Evolutionary conservation across 2,888 invertebrate genomes (phyloP), one percentile per base, ranked within the genome.

Genomic region (Pyrochroa serraticornis): DNA sequence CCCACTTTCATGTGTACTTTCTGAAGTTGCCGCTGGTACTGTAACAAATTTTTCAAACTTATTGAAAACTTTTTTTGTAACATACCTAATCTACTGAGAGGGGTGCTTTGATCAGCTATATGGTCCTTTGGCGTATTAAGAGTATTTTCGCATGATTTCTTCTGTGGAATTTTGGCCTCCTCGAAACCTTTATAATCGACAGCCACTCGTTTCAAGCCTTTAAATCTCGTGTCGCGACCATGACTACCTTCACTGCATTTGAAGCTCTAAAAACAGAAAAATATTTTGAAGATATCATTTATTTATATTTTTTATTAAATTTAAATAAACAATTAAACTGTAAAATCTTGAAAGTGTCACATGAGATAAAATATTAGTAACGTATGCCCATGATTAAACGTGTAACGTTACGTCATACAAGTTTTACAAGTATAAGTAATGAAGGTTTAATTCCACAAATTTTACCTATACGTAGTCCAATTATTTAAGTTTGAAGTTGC

Each of bases 201-300:
- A 6, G 79, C 75, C 1, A 80, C 80, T 49, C 82, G 70, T 66
- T 82, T 81, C 61, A 79, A 79, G 0, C 80, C 81, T 63, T 77
- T 81, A 66, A 74, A 82, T 63, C 81, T 72, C 1, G 80, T 80
- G 48, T 81, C 81, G 3, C 79, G 75, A 14, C 64, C 64, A 42
- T 56, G 53, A 46, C 75, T 76, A 69, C 73, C 69, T 34, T 33
- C 10, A 10, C 2, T 43, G 7, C 8, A 10, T 39, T 13, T 8
- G 39, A 12, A 39, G 10, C n/a, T n/a, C 14, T 39, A 13, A 48
- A 49, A 49, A 31, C 42, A 22, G n/a, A n/a, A n/a, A n/a, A n/a
- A n/a, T n/a, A n/a, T n/a, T n/a, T n/a, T n/a, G n/a, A n/a, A n/a
- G n/a, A n/a, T n/a, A n/a, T n/a, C n/a, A n/a, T n/a, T n/a, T n/a